Conservation (phyloP, 2,888 invertebrate species). For the Syrphus vitripennis region DNA sequence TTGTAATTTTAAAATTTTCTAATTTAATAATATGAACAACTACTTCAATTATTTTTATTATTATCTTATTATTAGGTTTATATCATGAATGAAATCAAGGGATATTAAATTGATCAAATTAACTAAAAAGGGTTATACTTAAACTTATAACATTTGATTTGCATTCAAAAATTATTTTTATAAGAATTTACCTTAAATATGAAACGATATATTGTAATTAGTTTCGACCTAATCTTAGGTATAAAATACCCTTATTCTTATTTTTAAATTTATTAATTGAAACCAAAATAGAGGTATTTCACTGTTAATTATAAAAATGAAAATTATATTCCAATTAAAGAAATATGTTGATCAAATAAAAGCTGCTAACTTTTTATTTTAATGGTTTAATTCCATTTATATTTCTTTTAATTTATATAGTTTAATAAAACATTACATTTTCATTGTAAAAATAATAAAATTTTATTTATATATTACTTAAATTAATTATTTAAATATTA, state of each 20-base stretch:
- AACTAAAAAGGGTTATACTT: not conserved
- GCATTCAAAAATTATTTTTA: constrained; percentile 79
- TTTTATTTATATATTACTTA: too few relatives aligned
- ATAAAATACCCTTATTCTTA: constrained; percentile 58
- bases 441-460: too few relatives aligned
- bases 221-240: constrained; percentile 82
- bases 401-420: constrained; percentile 74
- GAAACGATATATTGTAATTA: constrained; percentile 82
- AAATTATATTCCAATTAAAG: constrained; percentile 83
- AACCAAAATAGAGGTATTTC: constrained; percentile 85
- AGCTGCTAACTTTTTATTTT: constrained; percentile 86
- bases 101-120: constrained; percentile 82
- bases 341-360: constrained; percentile 83
- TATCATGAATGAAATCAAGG: constrained; percentile 83
- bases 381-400: constrained; percentile 74
- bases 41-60: constrained; percentile 80
- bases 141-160: not conserved
- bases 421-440: too few relatives aligned
- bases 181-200: constrained; percentile 79
- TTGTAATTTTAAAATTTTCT: constrained; percentile 79
- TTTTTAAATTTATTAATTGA: too few relatives aligned
- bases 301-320: constrained; percentile 86
- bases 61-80: constrained; percentile 79
- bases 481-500: too few relatives aligned
- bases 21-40: constrained; percentile 75